Conservation (phyloP, 2,113 vertebrate genomes). For the Aleadryas rufinucha region DNA sequence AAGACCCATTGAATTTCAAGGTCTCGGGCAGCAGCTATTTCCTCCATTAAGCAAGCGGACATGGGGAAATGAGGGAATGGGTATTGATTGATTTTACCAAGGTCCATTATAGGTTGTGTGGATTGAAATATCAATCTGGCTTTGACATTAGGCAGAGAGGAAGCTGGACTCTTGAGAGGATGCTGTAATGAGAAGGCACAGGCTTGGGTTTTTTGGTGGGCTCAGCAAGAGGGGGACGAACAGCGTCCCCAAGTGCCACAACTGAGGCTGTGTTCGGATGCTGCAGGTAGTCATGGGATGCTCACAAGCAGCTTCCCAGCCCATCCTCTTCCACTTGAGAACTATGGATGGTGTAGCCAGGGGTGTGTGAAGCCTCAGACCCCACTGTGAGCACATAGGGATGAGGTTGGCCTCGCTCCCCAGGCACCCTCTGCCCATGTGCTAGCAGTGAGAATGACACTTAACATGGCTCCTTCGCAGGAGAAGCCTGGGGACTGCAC, state of each 20-base stretch:
- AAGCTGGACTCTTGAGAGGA: neutral
- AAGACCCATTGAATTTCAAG: slow-evolving; percentile 30
- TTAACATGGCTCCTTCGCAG: accelerated
- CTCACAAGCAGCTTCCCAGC: neutral
- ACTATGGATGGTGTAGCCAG: neutral
- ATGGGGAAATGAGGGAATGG: slow-evolving; percentile 37
- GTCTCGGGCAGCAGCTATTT: slow-evolving; percentile 35
- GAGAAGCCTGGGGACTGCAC: neutral
- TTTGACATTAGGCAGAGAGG: neutral
- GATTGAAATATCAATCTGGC: slow-evolving; percentile 27
- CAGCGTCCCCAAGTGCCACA: neutral
- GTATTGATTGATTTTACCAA: slow-evolving; percentile 51
- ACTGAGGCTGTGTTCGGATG: neutral
- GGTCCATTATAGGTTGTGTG: slow-evolving; percentile 20
- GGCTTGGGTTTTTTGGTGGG: neutral
- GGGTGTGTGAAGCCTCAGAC: neutral
- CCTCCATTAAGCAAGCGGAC: slow-evolving; percentile 9
- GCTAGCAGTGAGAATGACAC: neutral
- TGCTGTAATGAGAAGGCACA: neutral
- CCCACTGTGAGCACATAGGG: accelerated
- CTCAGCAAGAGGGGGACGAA: neutral
- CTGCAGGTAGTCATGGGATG: neutral
- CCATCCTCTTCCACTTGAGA: neutral
- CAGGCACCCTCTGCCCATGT: accelerated
- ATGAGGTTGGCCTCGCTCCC: neutral